These are phyloP conservation scores for Corydoras maculifer DNA, from an alignment of 2,113 vertebrate genomes.

Conservation along the genomic window DNA sequence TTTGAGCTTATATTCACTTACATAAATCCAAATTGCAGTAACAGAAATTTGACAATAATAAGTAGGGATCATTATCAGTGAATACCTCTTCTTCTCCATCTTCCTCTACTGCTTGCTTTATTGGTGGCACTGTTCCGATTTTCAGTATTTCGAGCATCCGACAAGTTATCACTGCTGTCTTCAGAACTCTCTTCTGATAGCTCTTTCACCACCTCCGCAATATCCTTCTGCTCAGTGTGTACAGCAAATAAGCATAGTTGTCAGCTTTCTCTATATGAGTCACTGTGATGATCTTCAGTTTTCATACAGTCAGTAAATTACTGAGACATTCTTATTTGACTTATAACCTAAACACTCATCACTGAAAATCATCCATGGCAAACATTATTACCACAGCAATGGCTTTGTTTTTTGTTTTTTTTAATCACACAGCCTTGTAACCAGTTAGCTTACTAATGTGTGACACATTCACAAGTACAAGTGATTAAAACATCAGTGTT, in stretches of 20 bases:
- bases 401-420: conserved; percentile 1
- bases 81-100: conserved; percentile 89
- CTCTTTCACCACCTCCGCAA: conserved; percentile 78
- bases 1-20: neutral
- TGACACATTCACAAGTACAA: conserved; percentile 2
- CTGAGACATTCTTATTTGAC: neutral
- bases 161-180: conserved; percentile 84
- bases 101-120: conserved; percentile 74
- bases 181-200: conserved; percentile 82
- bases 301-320: neutral
- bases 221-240: conserved; percentile 75
- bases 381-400: neutral
- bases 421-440: neutral
- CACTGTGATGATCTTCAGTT: conserved; percentile 6
- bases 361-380: neutral
- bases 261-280: conserved; percentile 11
- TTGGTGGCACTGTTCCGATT: conserved; percentile 65
- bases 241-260: conserved; percentile 6
- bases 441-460: neutral
- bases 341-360: conserved; percentile 1
- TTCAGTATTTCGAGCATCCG: conserved; percentile 72
- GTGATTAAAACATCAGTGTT: neutral
- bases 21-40: neutral
- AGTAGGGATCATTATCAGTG: neutral
- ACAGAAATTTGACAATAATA: neutral